Evolutionary conservation across 2,113 vertebrate genomes (phyloP).

Genomic region (Oryzias curvinotus): DNA sequence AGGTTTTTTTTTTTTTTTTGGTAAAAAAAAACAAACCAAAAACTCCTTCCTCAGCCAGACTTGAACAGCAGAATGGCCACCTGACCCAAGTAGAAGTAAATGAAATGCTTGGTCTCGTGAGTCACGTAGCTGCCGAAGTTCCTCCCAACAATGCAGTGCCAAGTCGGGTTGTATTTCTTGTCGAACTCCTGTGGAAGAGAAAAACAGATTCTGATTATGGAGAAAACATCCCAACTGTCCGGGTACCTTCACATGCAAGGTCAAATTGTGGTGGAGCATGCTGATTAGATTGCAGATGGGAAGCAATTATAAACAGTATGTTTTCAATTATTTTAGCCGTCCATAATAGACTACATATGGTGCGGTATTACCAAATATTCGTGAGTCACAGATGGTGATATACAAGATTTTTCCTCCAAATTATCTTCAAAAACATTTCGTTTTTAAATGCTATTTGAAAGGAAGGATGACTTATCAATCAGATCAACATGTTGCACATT

Average conservation of each 20-base stretch:
- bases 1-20: neutral
- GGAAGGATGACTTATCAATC: too few species aligned
- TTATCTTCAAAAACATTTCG: too few species aligned
- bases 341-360: constrained; percentile 1
- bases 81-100: constrained; percentile 99
- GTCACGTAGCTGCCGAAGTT: constrained; percentile 99
- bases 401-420: too few species aligned
- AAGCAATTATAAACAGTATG: neutral
- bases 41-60: constrained; percentile 82
- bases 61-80: constrained; percentile 98
- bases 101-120: constrained; percentile 98
- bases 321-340: neutral
- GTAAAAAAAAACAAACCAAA: neutral
- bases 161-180: constrained; percentile 98
- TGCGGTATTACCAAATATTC: neutral
- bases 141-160: constrained; percentile 98
- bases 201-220: neutral
- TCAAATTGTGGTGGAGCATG: neutral
- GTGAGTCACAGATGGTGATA: neutral
- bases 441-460: too few species aligned
- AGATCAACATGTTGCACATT: too few species aligned
- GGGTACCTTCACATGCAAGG: neutral
- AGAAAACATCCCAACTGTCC: too few species aligned
- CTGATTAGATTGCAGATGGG: neutral
- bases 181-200: constrained; percentile 87